A percentile compares a stretch with the other conserved stretches of the same genome.
phyloP scores from a whole-genome alignment of 2,797 vertebrate genomes.

The Eidolon dupreanum region DNA sequence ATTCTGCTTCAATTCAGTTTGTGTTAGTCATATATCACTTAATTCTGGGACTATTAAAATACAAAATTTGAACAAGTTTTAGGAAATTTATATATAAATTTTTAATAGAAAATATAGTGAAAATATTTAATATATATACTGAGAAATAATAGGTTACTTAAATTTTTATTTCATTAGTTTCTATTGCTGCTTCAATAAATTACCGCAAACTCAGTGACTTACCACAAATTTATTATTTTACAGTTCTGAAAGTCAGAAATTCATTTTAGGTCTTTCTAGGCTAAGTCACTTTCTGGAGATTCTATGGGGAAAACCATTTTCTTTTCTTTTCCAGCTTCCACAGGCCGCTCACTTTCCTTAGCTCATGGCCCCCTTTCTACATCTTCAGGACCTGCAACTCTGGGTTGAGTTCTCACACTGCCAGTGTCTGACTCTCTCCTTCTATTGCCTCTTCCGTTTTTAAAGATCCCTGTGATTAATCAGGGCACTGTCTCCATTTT shows the following conservation, averaged over 20 bases:
- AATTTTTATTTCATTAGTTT: neutral
- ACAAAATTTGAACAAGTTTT: neutral
- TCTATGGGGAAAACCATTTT: neutral
- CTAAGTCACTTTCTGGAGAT: neutral
- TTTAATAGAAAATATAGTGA: neutral
- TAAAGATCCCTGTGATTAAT: neutral
- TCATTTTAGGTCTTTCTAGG: neutral
- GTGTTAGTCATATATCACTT: neutral
- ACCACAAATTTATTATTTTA: neutral
- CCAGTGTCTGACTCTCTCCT: neutral
- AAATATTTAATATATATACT: neutral
- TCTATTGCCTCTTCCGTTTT: neutral
- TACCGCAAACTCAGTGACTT: neutral
- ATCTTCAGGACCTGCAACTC: too few species aligned
- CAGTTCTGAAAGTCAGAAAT: neutral
- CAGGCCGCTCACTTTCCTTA: neutral
- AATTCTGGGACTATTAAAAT: neutral
- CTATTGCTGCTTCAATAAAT: neutral
- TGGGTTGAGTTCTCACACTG: neutral
- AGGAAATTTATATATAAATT: neutral
- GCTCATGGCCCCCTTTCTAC: fast-evolving
- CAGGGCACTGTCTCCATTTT: neutral
- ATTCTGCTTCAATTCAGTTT: neutral
- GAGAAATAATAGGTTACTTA: neutral
- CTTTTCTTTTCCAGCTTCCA: neutral